Evolutionary conservation across 1,140 invertebrate genomes (phyloP), one percentile per base, ranked within the genome.

Genomic region (Papilio polytes): DNA sequence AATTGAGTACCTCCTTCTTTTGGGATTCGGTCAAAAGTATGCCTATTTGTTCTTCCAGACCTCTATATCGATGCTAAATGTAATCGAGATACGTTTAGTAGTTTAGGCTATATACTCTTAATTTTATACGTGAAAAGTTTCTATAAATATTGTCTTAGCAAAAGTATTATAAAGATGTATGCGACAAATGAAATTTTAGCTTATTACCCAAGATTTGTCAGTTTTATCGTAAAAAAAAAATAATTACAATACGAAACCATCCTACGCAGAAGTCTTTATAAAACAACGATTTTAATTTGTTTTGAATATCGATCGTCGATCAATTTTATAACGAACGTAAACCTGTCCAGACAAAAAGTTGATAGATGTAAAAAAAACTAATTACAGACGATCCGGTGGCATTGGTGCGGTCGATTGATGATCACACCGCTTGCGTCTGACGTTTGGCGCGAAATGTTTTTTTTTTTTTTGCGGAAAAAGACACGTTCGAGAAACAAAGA

Each of bases 301-400:
- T 78, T 53, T 78, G 53, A 59, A 78, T 78, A 78, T 78, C 53
- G 53, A 36, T 56, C 53, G 74, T 76, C 44, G 76, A 78, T 78
- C 53, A 78, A 78, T 59, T 78, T 78, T 78, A 53, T 76, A 78
- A 78, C 76, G 53, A 78, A 63, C 59, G 22, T 31, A 63, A 70
- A 78, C 76, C 76, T 78, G 76, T 59, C 76, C 31, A 31, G 18
- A 31, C 76, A 78, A 78, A 78, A 78, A 78, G 51, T 78, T 78
- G 76, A 48, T 51, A 76, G 74, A 41, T 78, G 74, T 77, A 59
- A 78, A 78, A 78, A 78, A 78, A n/a, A 20, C 74, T 59, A 78
- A 78, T 78, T 78, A 53, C 51, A 78, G 26, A 78, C 51, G 76
- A 78, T 78, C 53, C 76, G 56, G 76, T 78, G 76, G 76, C 76